Evolutionary conservation across 2,113 vertebrate species (phyloP).

Genomic region (Lepus americanus): DNA sequence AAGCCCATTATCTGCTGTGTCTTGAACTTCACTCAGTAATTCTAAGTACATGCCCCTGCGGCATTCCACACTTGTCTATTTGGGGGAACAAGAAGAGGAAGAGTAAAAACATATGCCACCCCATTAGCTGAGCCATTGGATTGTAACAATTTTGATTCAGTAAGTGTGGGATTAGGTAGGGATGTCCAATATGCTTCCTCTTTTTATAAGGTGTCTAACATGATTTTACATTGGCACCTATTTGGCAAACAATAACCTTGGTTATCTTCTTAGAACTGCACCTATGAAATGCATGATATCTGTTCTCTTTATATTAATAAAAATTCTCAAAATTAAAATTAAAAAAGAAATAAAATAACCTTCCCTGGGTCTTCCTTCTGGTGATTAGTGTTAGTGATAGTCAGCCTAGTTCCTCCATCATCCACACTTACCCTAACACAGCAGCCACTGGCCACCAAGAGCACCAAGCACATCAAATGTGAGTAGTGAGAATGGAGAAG

Average conservation of each 20-base stretch:
- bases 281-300: no score
- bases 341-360: not conserved
- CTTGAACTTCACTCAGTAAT: not conserved
- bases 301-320: no score
- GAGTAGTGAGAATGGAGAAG: no score
- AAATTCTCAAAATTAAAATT: not conserved
- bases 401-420: not conserved
- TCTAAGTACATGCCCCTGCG: not conserved
- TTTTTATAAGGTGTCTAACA: not conserved
- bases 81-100: not conserved
- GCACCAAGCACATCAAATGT: not conserved
- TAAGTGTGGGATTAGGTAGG: not conserved
- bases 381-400: not conserved
- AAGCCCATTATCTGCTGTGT: conserved; percentile 8
- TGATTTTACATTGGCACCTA: not conserved
- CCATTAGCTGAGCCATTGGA: not conserved
- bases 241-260: not conserved
- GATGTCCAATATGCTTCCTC: not conserved
- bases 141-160: not conserved
- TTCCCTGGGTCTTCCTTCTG: not conserved
- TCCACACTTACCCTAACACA: not conserved
- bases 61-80: not conserved
- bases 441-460: not conserved
- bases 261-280: no score
- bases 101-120: not conserved